A percentile compares a stretch with the other conserved stretches of the same genome.
Conservation (phyloP, 2,888 invertebrate species). For the Acleris holmiana region DNA sequence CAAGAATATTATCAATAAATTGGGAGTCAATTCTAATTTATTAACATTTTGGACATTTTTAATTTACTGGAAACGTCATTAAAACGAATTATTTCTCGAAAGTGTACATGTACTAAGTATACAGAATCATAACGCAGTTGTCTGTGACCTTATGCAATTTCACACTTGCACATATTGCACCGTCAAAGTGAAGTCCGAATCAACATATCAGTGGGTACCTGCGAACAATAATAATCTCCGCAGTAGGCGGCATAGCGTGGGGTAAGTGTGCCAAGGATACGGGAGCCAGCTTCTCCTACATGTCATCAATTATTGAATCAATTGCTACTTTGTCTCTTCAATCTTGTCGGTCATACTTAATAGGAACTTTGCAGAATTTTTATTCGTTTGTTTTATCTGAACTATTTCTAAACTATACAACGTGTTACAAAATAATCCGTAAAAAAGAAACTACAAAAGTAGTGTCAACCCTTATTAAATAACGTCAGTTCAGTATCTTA, state of each 20-base stretch:
- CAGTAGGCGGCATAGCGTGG: slow-evolving; percentile 61
- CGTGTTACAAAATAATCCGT: too few relatives aligned
- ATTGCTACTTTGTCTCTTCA: slow-evolving; percentile 6
- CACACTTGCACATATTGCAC: neutral
- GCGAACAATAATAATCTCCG: slow-evolving; percentile 43
- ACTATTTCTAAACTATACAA: too few relatives aligned
- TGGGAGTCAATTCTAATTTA: too few relatives aligned
- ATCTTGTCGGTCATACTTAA: neutral
- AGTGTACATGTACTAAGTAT: too few relatives aligned
- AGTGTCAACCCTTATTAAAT: too few relatives aligned
- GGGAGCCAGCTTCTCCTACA: slow-evolving; percentile 51
- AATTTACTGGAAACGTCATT: too few relatives aligned
- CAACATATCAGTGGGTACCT: slow-evolving; percentile 10
- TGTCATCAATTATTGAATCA: slow-evolving; percentile 33
- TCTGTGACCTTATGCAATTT: neutral
- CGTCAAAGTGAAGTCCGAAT: slow-evolving; percentile 14
- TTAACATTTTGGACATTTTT: too few relatives aligned
- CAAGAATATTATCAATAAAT: too few relatives aligned
- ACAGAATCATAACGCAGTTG: too few relatives aligned
- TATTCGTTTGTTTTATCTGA: neutral
- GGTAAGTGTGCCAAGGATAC: slow-evolving; percentile 72
- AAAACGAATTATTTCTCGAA: too few relatives aligned
- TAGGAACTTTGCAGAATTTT: neutral
- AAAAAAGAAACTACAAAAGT: too few relatives aligned
- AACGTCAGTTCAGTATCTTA: too few relatives aligned